phyloP scores from a whole-genome alignment of 2,113 vertebrate genomes.

The Gallinago jamesoni region DNA sequence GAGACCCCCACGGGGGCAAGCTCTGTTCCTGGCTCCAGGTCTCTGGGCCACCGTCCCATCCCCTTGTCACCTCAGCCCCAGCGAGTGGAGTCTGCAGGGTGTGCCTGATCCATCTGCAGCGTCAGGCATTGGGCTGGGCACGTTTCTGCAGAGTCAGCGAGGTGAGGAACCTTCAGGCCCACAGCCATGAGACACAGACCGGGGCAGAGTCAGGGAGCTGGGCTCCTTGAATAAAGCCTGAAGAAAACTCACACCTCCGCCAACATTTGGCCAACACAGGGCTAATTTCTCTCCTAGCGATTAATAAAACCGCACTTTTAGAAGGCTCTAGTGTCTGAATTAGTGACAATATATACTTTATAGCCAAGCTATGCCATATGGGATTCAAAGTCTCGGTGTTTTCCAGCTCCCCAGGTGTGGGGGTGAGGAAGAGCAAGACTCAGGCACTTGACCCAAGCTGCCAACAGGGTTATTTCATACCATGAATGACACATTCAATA shows the following conservation, averaged over 20 bases:
- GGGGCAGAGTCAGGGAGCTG: background rate
- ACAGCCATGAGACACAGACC: fast-evolving
- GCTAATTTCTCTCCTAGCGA: background rate
- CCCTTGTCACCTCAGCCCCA: background rate
- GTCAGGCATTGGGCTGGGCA: fast-evolving
- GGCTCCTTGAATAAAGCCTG: background rate
- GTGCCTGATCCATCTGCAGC: background rate
- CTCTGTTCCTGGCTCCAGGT: background rate
- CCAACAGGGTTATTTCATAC: background rate
- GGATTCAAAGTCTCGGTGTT: background rate
- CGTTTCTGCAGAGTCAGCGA: background rate
- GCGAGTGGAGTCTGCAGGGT: fast-evolving
- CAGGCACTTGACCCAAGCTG: background rate
- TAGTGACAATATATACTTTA: background rate
- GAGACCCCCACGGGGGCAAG: fast-evolving
- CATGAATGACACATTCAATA: background rate
- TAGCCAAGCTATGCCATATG: background rate
- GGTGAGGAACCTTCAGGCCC: background rate
- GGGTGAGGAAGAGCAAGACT: background rate
- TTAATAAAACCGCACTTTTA: background rate
- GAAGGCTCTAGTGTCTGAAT: background rate
- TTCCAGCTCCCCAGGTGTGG: background rate
- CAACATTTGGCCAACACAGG: background rate
- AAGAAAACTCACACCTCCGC: background rate
- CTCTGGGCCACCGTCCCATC: background rate